Conservation (phyloP, 2,113 vertebrate genomes). For the Pedionomus torquatus region DNA sequence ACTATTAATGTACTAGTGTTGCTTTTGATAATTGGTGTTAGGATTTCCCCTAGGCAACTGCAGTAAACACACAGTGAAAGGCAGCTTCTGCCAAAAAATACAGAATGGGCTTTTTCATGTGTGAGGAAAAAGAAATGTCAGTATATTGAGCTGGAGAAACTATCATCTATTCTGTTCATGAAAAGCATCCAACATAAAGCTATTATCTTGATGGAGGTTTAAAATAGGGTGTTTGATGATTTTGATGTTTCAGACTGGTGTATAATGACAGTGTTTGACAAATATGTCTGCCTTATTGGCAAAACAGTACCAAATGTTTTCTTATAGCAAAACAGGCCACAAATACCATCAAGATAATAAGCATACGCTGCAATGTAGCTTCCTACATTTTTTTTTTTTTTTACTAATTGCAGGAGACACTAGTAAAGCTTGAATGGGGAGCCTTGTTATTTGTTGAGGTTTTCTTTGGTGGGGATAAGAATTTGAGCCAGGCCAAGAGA, state of each 20-base stretch:
- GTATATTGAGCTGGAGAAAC: neutral
- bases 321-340: neutral
- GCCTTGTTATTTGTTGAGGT: neutral
- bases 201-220: neutral
- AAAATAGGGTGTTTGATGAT: neutral
- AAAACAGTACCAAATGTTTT: slow-evolving; percentile 49
- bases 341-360: neutral
- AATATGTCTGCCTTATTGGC: slow-evolving; percentile 41
- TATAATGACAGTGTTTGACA: slow-evolving; percentile 43
- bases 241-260: neutral
- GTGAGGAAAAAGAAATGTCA: slow-evolving; percentile 24
- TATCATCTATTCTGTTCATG: neutral
- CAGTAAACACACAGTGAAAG: slow-evolving; percentile 25
- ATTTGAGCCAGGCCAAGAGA: neutral
- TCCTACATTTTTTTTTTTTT: neutral
- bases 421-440: neutral
- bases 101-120: slow-evolving; percentile 53
- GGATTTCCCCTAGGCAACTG: slow-evolving; percentile 62
- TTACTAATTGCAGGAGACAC: neutral
- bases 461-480: neutral
- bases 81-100: slow-evolving; percentile 30
- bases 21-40: slow-evolving; percentile 51
- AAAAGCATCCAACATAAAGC: slow-evolving; percentile 10
- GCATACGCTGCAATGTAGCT: neutral
- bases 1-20: slow-evolving; percentile 2